Percentiles rank a stretch among this genome's conserved stretches.
Evolutionary conservation across 2,888 invertebrate species (phyloP).

Genomic region (Neocrepidodera transversa): DNA sequence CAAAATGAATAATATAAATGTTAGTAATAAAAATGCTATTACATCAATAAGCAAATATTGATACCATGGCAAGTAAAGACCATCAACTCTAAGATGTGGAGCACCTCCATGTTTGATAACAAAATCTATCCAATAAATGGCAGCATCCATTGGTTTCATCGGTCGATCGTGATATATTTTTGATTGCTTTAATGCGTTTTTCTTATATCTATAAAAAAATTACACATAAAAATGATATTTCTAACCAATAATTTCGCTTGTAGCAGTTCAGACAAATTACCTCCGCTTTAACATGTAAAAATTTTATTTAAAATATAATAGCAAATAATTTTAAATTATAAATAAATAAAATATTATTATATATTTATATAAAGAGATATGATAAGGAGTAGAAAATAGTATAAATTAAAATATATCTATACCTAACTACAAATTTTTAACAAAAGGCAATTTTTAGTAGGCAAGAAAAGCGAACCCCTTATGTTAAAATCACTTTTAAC

Average conservation of each 20-base stretch:
- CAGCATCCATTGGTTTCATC: constrained; percentile 64
- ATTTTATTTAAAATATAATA: too few relatives aligned
- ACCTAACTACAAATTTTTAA: too few relatives aligned
- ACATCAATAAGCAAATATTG: constrained; percentile 65
- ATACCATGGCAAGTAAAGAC: constrained; percentile 64
- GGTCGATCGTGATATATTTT: constrained; percentile 65
- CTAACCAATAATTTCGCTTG: background rate
- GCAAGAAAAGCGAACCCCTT: too few relatives aligned
- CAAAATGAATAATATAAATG: background rate
- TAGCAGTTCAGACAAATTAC: background rate
- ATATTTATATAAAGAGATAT: too few relatives aligned
- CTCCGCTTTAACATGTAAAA: background rate
- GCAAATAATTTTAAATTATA: background rate
- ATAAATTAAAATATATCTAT: too few relatives aligned
- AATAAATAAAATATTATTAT: too few relatives aligned
- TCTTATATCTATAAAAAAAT: constrained; percentile 10
- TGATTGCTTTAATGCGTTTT: constrained; percentile 53
- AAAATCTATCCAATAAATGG: constrained; percentile 73
- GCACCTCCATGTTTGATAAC: constrained; percentile 67
- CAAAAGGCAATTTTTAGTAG: too few relatives aligned
- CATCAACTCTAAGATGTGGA: constrained; percentile 62
- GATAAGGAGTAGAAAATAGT: too few relatives aligned
- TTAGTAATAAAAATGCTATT: constrained; percentile 53
- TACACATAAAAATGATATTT: background rate
- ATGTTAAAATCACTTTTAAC: too few relatives aligned